These are phyloP conservation scores for Eulemur albifrons DNA, from an alignment of 2,797 vertebrate genomes.

Conservation along the genomic window DNA sequence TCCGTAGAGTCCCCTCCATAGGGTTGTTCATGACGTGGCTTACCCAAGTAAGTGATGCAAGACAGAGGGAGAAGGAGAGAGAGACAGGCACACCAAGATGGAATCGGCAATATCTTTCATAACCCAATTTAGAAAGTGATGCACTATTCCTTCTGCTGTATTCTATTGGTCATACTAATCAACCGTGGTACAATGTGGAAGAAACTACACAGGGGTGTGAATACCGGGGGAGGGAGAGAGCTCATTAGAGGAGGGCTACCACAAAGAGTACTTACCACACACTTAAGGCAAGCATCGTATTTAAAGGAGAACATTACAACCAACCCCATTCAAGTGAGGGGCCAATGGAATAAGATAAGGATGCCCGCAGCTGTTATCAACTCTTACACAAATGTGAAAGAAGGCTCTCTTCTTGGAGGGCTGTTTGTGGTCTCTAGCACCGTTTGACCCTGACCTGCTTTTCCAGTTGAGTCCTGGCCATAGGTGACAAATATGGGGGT, in stretches of 20 bases:
- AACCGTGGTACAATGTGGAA: neutral
- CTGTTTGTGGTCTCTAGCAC: neutral
- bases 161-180: neutral
- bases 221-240: no score
- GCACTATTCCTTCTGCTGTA: neutral
- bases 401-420: neutral
- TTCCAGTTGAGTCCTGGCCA: neutral
- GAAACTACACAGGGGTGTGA: neutral
- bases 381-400: neutral
- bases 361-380: neutral
- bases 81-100: neutral
- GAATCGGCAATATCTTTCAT: neutral
- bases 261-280: neutral
- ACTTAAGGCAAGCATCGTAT: neutral
- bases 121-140: neutral
- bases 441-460: neutral
- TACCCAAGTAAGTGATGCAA: neutral
- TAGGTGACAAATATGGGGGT: neutral
- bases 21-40: neutral
- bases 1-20: neutral
- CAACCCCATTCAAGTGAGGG: neutral
- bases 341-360: neutral
- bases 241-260: neutral
- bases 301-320: neutral
- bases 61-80: neutral